Conservation (phyloP, 2,113 vertebrate genomes). For the Bos javanicus region DNA sequence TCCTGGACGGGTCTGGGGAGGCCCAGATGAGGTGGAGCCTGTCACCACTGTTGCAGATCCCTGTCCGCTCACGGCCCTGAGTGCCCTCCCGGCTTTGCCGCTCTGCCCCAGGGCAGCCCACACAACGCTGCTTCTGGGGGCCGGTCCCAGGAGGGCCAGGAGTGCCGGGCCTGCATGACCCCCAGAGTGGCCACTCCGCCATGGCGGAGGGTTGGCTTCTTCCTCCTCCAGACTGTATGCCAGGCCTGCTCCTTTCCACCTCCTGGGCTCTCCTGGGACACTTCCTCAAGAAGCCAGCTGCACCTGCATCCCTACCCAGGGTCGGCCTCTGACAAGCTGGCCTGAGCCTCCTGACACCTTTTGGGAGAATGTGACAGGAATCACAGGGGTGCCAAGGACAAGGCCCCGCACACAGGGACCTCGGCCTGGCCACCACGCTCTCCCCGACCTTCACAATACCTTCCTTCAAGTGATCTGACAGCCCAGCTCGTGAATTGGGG, state of each 20-base stretch:
- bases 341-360: not conserved
- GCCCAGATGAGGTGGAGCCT: not conserved
- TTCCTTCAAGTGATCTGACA: not conserved
- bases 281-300: not conserved
- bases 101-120: not conserved
- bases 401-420: not conserved
- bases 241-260: not conserved
- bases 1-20: not conserved
- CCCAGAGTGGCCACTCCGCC: rapidly evolving
- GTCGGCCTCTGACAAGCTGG: not conserved
- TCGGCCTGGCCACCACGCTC: not conserved
- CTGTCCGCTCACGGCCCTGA: rapidly evolving
- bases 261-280: rapidly evolving
- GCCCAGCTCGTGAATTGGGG: not conserved
- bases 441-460: not conserved
- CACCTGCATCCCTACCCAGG: too few relatives aligned
- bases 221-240: not conserved
- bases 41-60: not conserved
- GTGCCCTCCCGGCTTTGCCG: not conserved
- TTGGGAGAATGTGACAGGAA: not conserved
- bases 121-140: not conserved
- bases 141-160: too few relatives aligned
- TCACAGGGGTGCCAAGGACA: not conserved
- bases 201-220: rapidly evolving
- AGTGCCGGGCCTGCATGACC: not conserved